Evolutionary conservation across 2,797 vertebrate species (phyloP).

Genomic region (Rhadinocentrus ornatus): DNA sequence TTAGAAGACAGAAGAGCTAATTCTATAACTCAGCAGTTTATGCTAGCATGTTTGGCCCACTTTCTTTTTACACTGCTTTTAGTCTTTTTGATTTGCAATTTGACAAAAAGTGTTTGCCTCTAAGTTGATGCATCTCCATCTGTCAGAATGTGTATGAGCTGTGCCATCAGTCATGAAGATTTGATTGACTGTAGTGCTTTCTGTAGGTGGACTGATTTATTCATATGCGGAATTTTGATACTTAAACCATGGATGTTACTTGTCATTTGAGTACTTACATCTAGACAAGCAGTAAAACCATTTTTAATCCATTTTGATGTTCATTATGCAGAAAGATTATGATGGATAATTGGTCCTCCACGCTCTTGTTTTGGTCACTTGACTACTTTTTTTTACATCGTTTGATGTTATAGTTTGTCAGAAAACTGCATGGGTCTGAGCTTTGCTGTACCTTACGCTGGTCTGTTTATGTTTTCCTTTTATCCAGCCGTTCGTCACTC

Average conservation of each 20-base stretch:
- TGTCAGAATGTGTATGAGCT: constrained; percentile 7
- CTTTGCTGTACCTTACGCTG: constrained; percentile 65
- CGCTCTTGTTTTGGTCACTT: constrained; percentile 38
- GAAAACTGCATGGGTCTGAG: constrained; percentile 51
- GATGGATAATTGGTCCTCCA: constrained; percentile 15
- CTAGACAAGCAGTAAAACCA: neutral
- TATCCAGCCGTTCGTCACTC: constrained; percentile 76
- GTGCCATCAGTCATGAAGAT: constrained; percentile 15
- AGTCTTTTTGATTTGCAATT: constrained; percentile 9
- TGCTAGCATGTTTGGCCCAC: neutral
- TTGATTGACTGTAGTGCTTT: neutral
- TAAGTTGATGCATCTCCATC: constrained; percentile 15
- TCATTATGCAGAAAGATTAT: constrained; percentile 12
- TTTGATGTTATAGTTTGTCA: constrained; percentile 35
- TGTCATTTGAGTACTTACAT: neutral
- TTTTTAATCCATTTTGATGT: neutral
- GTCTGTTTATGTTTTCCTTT: constrained; percentile 72
- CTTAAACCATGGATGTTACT: constrained; percentile 9
- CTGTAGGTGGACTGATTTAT: constrained; percentile 14
- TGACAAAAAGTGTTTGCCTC: constrained; percentile 13
- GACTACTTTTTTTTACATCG: constrained; percentile 24
- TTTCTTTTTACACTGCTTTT: constrained; percentile 30
- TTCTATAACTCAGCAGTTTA: neutral
- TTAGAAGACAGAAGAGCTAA: neutral
- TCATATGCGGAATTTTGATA: neutral